Conservation (phyloP, 2,888 invertebrate species). For the Agriotes lineatus region DNA sequence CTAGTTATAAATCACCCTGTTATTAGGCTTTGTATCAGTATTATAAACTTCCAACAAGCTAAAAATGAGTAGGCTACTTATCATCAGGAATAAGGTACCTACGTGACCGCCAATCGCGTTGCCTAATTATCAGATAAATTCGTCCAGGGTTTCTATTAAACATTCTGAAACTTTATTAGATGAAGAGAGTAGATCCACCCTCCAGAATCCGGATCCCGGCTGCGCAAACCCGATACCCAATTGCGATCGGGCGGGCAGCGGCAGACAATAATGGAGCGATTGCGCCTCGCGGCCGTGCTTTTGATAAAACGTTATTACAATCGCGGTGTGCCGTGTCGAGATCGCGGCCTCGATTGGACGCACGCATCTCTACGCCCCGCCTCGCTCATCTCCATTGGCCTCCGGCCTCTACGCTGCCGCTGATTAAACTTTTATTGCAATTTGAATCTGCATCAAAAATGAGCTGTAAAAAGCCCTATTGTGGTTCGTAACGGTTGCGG, state of each 20-base stretch:
- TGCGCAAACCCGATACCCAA: constrained; percentile 25
- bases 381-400: constrained; percentile 59
- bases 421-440: constrained; percentile 45
- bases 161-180: no score
- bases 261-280: constrained; percentile 35
- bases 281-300: constrained; percentile 49
- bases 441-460: constrained; percentile 27
- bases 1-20: no score
- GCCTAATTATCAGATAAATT: no score
- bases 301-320: constrained; percentile 62
- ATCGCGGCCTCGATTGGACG: constrained; percentile 56
- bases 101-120: no score
- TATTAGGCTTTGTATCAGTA: no score
- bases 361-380: constrained; percentile 55
- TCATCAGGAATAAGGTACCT: no score
- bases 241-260: constrained; percentile 37
- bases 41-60: no score
- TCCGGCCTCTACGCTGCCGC: constrained; percentile 42
- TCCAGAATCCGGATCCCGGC: not conserved
- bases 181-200: no score
- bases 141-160: no score
- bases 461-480: not conserved
- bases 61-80: no score
- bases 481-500: not conserved
- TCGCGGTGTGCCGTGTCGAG: constrained; percentile 56